Percentiles rank a stretch among this genome's conserved stretches.
These are phyloP conservation scores for Labeo rohita DNA, from an alignment of 2,113 vertebrate genomes.

Conservation along the genomic window DNA sequence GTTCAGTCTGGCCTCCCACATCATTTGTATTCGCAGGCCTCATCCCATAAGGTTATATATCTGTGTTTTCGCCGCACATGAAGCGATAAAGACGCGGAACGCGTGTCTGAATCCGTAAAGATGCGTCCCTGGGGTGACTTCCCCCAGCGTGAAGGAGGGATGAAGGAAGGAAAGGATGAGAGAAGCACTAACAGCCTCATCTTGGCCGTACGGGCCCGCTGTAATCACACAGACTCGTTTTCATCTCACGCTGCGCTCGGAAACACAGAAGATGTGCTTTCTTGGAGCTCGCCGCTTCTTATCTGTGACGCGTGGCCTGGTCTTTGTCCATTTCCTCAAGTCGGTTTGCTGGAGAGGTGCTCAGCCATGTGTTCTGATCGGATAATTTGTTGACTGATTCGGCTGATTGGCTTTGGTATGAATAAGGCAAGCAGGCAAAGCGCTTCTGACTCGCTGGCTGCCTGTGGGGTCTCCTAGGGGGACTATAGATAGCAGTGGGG, in stretches of 20 bases:
- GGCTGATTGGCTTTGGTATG: slow-evolving; percentile 48
- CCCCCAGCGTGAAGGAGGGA: slow-evolving; percentile 70
- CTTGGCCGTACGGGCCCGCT: slow-evolving; percentile 55
- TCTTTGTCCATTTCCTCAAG: slow-evolving; percentile 42
- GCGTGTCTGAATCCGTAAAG: slow-evolving; percentile 70
- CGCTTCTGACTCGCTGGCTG: neutral
- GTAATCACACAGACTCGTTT: slow-evolving; percentile 69
- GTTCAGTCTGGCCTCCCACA: slow-evolving; percentile 44
- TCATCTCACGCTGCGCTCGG: slow-evolving; percentile 61
- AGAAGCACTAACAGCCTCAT: slow-evolving; percentile 61
- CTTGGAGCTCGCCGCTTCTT: slow-evolving; percentile 27
- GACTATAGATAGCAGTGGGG: slow-evolving; percentile 53
- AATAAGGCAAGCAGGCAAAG: slow-evolving; percentile 21
- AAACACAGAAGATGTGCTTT: slow-evolving; percentile 48
- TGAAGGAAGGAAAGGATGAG: slow-evolving; percentile 49
- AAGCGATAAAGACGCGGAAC: slow-evolving; percentile 57
- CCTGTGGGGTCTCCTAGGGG: slow-evolving; percentile 17
- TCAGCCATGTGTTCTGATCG: slow-evolving; percentile 41
- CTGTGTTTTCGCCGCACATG: slow-evolving; percentile 50
- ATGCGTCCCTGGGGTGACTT: slow-evolving; percentile 66
- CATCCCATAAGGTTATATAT: slow-evolving; percentile 49
- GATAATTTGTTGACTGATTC: slow-evolving; percentile 53
- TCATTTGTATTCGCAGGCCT: slow-evolving; percentile 25
- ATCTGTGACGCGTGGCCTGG: slow-evolving; percentile 1
- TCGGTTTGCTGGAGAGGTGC: slow-evolving; percentile 23